Percentiles rank a stretch among this genome's conserved stretches.
phyloP scores from a whole-genome alignment of 2,888 invertebrate genomes.

The Phytoseiulus persimilis region DNA sequence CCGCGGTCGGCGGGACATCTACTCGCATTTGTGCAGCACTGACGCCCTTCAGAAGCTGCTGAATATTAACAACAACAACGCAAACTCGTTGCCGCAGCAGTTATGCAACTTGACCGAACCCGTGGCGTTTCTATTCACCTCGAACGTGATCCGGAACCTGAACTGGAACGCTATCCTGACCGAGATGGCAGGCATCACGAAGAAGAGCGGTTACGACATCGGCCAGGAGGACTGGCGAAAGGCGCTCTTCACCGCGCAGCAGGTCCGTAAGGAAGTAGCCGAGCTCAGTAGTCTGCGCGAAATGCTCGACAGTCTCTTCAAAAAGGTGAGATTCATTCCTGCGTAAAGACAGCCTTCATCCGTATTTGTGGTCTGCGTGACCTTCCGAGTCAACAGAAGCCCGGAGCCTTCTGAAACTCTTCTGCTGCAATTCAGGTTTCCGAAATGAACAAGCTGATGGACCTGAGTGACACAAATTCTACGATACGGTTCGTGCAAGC shows the following conservation, averaged over 20 bases:
- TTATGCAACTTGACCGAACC: conserved; percentile 27
- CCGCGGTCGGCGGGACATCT: conserved; percentile 41
- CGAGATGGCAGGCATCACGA: conserved; percentile 21
- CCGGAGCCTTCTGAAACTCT: background rate
- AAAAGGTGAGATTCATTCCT: background rate
- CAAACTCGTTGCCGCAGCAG: background rate
- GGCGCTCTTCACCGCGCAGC: conserved; percentile 17
- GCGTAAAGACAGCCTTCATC: background rate
- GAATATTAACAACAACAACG: background rate
- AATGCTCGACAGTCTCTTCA: conserved; percentile 33
- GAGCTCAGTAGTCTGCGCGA: conserved; percentile 26
- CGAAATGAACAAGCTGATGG: conserved; percentile 27
- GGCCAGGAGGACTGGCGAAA: conserved; percentile 32
- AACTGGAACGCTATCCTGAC: conserved; percentile 21
- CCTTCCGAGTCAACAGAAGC: background rate
- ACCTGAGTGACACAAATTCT: conserved; percentile 28
- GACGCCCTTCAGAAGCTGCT: conserved; percentile 42
- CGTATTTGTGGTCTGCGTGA: background rate
- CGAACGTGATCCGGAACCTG: conserved; percentile 24
- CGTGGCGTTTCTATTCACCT: conserved; percentile 20
- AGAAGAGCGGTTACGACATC: conserved; percentile 32
- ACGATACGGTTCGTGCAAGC: conserved; percentile 44
- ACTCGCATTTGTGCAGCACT: conserved; percentile 41
- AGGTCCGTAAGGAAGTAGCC: conserved; percentile 10
- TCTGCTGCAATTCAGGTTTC: conserved; percentile 7